Evolutionary conservation across 2,113 vertebrate species (phyloP).

Genomic region (Spermophilus dauricus): DNA sequence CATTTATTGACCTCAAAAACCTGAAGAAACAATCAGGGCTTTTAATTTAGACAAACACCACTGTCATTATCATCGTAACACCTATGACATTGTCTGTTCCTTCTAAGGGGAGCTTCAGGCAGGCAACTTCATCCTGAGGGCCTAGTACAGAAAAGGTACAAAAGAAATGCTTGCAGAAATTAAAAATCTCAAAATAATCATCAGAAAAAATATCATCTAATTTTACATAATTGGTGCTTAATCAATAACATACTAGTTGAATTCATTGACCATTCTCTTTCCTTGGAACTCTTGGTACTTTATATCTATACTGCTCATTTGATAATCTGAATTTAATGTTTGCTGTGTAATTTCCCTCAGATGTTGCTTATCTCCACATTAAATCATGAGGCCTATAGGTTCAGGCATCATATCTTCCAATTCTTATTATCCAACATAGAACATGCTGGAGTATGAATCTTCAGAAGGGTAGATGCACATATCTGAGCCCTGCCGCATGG

Average conservation of each 20-base stretch:
- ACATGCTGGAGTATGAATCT: background rate
- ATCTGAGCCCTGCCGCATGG: background rate
- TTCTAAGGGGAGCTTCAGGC: background rate
- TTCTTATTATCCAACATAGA: constrained; percentile 50
- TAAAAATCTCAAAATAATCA: constrained; percentile 19
- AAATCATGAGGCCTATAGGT: constrained; percentile 48
- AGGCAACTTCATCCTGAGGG: background rate
- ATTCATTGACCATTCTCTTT: constrained; percentile 15
- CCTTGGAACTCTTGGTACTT: constrained; percentile 24
- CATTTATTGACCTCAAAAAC: background rate
- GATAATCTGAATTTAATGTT: constrained; percentile 18
- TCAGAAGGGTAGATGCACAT: background rate
- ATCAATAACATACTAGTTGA: background rate
- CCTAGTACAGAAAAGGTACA: background rate
- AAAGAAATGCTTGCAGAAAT: constrained; percentile 34
- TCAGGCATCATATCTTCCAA: constrained; percentile 12
- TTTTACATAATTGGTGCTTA: constrained; percentile 19
- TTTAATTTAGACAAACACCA: background rate
- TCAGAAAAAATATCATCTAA: constrained; percentile 13
- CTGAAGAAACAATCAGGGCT: background rate
- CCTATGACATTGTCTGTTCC: background rate
- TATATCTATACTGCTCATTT: background rate
- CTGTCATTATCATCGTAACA: background rate
- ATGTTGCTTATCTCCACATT: background rate
- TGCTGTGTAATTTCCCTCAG: constrained; percentile 29